Base-by-base conservation (phyloP, 1,140 invertebrate species). In the Drosophila suzukii region DNA sequence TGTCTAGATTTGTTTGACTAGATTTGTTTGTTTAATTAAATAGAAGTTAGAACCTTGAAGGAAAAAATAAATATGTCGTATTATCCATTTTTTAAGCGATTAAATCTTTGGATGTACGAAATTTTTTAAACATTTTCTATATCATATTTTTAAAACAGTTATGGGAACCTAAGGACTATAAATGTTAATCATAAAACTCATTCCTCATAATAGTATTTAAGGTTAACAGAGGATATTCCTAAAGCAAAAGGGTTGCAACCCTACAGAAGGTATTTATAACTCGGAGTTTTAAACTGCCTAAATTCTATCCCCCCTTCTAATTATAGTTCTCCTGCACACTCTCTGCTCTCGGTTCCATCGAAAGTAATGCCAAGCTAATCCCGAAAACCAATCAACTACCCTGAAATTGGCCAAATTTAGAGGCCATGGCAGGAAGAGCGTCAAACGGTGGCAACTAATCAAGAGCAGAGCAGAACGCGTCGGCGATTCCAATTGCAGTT, bases 371-470 rank as follows among this genome's bases (percentile, higher is more conserved):
- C 32, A 39, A 44, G 30, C 36, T 46, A 59, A 71, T 60, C 50
- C 50, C 65, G 32, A 73, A 75, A 75, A 74, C 51, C 58, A 75
- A 75, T 75, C 71, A 75, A 74, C 72, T 55, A 38, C 34, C 32
- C 43, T 49, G 34, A 43, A 63, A 75, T 75, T 75, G 72, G 44
- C 43, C 51, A 63, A 75, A 73, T 63, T 73, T 73, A 66, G 65
- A 63, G 61, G 68, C 53, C 68, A 71, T 36, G 50, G 2, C 50
- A 47, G 50, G 34, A 67, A 55, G 12, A 41, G 17, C 65, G 11
- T 50, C 38, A 51, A 41, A 10, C 49, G 34, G 41, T 54, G 53
- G 60, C 41, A 65, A 49, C 71, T 75, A 75, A 75, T 75, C 71
- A 58, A 34, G 20, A n/a, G 5, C 44, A 71, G 44, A 36, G 41